These are phyloP conservation scores for Athalia circularis DNA, from an alignment of 2,888 invertebrate genomes.

Conservation along the genomic window DNA sequence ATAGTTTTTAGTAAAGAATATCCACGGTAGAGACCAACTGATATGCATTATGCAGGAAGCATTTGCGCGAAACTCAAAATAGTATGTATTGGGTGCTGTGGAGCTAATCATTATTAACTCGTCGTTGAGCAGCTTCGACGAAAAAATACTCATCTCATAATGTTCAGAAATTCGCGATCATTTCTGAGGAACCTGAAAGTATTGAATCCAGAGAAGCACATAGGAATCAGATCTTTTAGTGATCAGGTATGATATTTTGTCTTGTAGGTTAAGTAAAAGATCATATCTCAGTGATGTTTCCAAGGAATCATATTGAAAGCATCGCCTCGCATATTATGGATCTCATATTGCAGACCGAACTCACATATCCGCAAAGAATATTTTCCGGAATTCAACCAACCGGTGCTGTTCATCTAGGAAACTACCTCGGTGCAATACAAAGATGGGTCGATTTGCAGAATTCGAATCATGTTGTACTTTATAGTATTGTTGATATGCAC, in stretches of 20 bases:
- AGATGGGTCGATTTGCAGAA: slow-evolving; percentile 91
- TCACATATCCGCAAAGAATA: slow-evolving; percentile 79
- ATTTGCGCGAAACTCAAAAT: slow-evolving; percentile 37
- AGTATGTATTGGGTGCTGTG: not conserved
- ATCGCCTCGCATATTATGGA: not conserved
- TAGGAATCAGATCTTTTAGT: slow-evolving; percentile 9
- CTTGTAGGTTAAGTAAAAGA: slow-evolving; percentile 3
- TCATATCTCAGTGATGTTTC: not conserved
- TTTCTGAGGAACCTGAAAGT: not conserved
- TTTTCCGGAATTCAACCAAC: slow-evolving; percentile 98
- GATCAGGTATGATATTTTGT: slow-evolving; percentile 3
- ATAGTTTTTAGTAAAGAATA: not conserved
- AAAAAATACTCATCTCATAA: not conserved
- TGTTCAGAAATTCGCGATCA: slow-evolving; percentile 12
- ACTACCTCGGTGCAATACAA: slow-evolving; percentile 95
- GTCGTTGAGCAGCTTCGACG: too few species aligned
- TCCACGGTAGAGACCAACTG: not conserved
- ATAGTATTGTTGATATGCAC: slow-evolving; percentile 95
- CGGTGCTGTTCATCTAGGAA: slow-evolving; percentile 94
- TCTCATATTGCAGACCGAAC: slow-evolving; percentile 11
- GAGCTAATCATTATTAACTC: not conserved
- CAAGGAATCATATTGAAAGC: too few species aligned
- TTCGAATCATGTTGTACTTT: slow-evolving; percentile 81
- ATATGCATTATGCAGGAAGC: slow-evolving; percentile 10
- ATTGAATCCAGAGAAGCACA: not conserved